phyloP scores from a whole-genome alignment of 2,113 vertebrate species.

The Leuciscus idus region DNA sequence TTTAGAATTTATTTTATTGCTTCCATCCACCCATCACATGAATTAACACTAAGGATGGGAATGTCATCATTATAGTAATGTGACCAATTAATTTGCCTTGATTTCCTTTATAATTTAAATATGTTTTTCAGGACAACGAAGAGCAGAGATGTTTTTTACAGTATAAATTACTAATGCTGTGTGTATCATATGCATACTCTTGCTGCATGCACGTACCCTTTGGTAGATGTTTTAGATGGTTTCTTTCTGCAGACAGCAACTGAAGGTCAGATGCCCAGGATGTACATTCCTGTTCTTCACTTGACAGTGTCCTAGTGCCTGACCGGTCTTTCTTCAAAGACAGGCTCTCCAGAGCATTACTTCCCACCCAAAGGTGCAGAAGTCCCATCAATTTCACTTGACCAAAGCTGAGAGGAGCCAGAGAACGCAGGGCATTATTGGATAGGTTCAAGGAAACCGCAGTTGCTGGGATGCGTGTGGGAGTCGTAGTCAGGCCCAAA shows the following conservation, averaged over 20 bases:
- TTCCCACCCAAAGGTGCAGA: conserved; percentile 68
- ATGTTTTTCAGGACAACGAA: background rate
- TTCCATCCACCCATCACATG: background rate
- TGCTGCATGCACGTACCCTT: conserved; percentile 77
- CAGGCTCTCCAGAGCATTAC: conserved; percentile 72
- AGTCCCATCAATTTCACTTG: conserved; percentile 53
- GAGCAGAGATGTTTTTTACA: background rate
- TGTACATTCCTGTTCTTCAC: conserved; percentile 54
- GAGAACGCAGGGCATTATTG: conserved; percentile 66
- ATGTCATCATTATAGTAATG: background rate
- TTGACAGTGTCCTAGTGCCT: conserved; percentile 40
- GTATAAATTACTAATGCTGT: conserved; percentile 11
- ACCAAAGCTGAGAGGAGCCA: conserved; percentile 51
- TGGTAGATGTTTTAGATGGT: conserved; percentile 79
- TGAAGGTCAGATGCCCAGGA: conserved; percentile 76
- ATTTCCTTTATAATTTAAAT: background rate
- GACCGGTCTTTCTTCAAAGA: conserved; percentile 52
- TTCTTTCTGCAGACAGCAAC: conserved; percentile 78
- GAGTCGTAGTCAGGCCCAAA: conserved; percentile 60
- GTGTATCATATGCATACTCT: conserved; percentile 20
- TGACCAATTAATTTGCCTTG: background rate
- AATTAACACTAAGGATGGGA: background rate
- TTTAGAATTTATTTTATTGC: too few relatives aligned
- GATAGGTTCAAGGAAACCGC: conserved; percentile 72
- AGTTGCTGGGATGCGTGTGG: conserved; percentile 57